phyloP scores from a whole-genome alignment of 92 coral and sea anemone species.

The Epizoanthus scotinus region DNA sequence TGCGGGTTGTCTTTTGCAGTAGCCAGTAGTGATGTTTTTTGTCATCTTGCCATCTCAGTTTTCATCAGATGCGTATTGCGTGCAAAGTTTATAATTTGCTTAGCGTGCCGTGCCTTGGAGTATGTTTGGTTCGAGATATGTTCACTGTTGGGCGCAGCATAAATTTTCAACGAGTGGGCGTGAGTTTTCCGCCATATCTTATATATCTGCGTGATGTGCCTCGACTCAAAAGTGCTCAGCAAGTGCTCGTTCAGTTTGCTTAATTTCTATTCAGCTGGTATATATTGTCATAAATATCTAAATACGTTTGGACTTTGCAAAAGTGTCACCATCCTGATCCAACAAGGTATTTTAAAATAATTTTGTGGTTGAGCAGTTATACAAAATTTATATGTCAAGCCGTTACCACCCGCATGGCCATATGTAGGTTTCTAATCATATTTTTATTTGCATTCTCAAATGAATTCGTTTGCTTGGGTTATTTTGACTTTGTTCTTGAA shows the following conservation, averaged over 20 bases:
- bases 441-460: background rate
- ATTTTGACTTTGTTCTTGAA: background rate
- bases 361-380: slow-evolving; percentile 13
- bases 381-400: slow-evolving; percentile 12
- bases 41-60: slow-evolving; percentile 10
- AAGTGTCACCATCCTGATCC: background rate
- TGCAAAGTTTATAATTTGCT: slow-evolving; percentile 1
- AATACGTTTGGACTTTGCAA: background rate
- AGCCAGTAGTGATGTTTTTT: slow-evolving; percentile 6
- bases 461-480: background rate
- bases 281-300: no score
- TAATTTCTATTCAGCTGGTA: no score
- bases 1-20: background rate
- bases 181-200: no score
- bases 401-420: background rate
- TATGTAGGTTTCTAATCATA: background rate
- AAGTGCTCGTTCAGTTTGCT: no score
- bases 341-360: background rate
- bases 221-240: no score
- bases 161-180: no score
- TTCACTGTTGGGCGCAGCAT: no score
- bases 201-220: no score
- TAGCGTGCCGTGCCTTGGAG: no score
- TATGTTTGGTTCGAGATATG: no score
- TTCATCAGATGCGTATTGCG: slow-evolving; percentile 22